A percentile compares a stretch with the other conserved stretches of the same genome.
Evolutionary conservation across 1,140 invertebrate genomes (phyloP).

Genomic region (Pollicipes pollicipes): DNA sequence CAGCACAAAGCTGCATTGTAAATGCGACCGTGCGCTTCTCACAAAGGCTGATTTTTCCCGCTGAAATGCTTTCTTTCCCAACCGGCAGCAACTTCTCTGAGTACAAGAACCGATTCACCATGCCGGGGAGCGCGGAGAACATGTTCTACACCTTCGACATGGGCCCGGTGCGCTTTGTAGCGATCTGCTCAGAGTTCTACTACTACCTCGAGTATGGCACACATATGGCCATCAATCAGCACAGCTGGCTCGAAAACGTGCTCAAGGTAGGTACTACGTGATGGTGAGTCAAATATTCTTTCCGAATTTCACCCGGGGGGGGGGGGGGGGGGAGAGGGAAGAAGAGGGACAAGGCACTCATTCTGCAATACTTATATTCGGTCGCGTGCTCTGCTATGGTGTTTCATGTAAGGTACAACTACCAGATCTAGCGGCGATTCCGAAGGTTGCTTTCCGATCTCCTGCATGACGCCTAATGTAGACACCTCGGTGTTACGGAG

Average conservation of each 20-base stretch:
- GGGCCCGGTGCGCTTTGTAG: constrained; percentile 75
- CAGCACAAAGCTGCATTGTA: constrained; percentile 53
- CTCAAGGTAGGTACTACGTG: constrained; percentile 37
- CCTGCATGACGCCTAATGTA: too few relatives aligned
- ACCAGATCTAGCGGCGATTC: too few relatives aligned
- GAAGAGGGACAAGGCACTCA: too few relatives aligned
- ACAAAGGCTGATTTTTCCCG: constrained; percentile 11
- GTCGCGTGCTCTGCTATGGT: too few relatives aligned
- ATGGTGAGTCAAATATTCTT: too few relatives aligned
- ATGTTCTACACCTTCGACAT: constrained; percentile 80
- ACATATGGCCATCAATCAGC: constrained; percentile 64
- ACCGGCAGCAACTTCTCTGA: constrained; percentile 66
- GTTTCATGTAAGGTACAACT: too few relatives aligned
- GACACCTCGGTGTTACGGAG: too few relatives aligned
- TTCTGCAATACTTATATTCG: too few relatives aligned
- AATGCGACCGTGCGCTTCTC: constrained; percentile 33
- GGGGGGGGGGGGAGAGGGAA: too few relatives aligned
- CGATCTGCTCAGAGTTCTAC: constrained; percentile 82
- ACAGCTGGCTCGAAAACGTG: constrained; percentile 69
- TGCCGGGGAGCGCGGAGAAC: constrained; percentile 25
- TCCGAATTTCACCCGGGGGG: too few relatives aligned
- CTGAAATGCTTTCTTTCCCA: neutral
- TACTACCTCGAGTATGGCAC: constrained; percentile 74
- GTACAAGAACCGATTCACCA: constrained; percentile 43
- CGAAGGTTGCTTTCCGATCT: too few relatives aligned